Base-by-base conservation (phyloP, 2,888 invertebrate species). In the Carterocephalus palaemon region DNA sequence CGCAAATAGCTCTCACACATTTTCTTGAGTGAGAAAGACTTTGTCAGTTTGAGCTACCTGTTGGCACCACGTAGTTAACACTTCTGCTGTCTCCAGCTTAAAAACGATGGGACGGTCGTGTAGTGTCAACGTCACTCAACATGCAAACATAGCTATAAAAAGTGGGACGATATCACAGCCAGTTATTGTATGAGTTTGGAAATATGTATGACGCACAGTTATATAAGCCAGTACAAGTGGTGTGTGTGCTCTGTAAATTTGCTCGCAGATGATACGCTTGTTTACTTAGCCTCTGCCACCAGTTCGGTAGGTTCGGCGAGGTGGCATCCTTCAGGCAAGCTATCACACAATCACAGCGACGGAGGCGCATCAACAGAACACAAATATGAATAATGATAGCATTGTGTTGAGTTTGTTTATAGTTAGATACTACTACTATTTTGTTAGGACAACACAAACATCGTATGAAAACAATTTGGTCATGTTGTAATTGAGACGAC, bases 241-340 rank as follows among this genome's bases (percentile, higher is more conserved):
- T 31, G 22, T 54, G 51, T 58, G 54, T 60, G 51, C 24, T 19
- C 24, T 43, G 52, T 49, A 53, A 52, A 56, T 57, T 59, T 56
- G 47, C 48, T 37, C 39, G 43, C 26, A 29, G 29, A 13, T 49
- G 51, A 48, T 48, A 49, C 49, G 53, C 12, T 20, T 65, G 62
- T 64, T 70, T 59, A 61, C 59, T 59, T 45, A 52, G 59, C 55
- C 56, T 31, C 42, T 51, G 59, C 55, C 56, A 26, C 42, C 51
- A 57, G 53, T 45, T 58, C 57, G 52, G 67, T 56, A 57, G 62
- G n/a, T n/a, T 52, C 31, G 19, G 60, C 67, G n/a, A 43, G 34
- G 40, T 41, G 64, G 63, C 60, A 67, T 66, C 70, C 66, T 67
- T 65, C 61, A 41, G 49, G 48, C 52, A 26, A 42, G 22, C 43